A percentile compares a stretch with the other conserved stretches of the same genome.
Conservation (phyloP, 2,113 vertebrate genomes). For the Theristicus caerulescens region DNA sequence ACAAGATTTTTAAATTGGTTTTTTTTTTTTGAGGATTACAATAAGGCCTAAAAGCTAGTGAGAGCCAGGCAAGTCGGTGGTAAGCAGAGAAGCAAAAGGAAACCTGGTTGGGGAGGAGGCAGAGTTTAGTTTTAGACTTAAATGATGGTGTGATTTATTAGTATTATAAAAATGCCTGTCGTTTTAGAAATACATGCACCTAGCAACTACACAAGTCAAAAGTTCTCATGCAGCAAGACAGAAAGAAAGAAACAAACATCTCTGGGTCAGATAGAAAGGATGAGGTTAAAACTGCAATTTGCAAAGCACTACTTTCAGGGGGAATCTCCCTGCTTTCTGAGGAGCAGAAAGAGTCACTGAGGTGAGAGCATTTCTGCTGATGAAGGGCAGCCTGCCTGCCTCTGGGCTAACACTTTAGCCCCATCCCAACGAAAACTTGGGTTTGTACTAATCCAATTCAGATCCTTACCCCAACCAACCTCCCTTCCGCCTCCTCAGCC, state of each 20-base stretch:
- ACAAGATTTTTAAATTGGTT: not conserved
- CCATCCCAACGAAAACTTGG: not conserved
- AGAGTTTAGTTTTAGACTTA: not conserved
- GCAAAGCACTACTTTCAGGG: not conserved
- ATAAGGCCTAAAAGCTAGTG: not conserved
- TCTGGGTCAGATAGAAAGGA: not conserved
- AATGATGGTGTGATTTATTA: not conserved
- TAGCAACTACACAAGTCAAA: not conserved
- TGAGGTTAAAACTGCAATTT: not conserved
- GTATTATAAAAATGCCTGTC: not conserved
- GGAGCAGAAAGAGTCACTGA: not conserved
- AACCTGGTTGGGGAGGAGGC: not conserved
- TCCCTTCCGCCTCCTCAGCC: not conserved
- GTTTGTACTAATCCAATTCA: constrained; percentile 28
- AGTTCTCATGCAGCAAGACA: not conserved
- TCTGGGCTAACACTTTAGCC: not conserved
- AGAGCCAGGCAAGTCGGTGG: not conserved
- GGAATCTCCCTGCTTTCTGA: not conserved
- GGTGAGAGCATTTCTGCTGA: not conserved
- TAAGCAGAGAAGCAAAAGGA: not conserved
- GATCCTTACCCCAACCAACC: not conserved
- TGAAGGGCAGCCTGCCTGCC: not conserved
- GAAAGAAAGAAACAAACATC: not conserved
- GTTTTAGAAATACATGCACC: not conserved
- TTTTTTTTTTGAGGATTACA: not conserved